These are phyloP conservation scores for Peucedramus taeniatus DNA, from an alignment of 2,113 vertebrate species.

Conservation along the genomic window DNA sequence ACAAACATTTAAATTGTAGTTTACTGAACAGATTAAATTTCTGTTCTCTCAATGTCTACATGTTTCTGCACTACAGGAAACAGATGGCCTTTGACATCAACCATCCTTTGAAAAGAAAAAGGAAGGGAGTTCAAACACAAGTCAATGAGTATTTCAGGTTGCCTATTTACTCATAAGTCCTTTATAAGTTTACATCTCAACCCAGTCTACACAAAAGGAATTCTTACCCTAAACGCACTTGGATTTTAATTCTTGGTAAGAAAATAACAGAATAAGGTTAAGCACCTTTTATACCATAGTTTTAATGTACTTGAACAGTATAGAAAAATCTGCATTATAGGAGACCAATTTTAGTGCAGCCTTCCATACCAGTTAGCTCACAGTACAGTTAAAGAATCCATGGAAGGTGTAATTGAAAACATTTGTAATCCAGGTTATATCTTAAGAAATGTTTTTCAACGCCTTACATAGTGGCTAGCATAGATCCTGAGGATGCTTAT, in stretches of 20 bases:
- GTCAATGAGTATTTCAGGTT: background rate
- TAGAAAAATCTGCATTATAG: background rate
- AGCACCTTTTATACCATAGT: background rate
- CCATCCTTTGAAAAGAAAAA: background rate
- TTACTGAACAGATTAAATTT: conserved; percentile 27
- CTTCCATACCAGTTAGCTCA: background rate
- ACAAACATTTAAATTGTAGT: background rate
- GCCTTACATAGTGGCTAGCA: background rate
- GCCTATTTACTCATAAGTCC: conserved; percentile 14
- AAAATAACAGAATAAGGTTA: background rate
- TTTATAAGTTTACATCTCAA: background rate
- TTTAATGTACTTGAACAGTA: background rate
- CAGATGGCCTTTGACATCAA: conserved; percentile 46
- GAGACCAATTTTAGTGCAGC: background rate
- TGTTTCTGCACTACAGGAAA: conserved; percentile 38
- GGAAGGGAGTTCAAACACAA: conserved; percentile 26
- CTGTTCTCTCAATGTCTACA: background rate
- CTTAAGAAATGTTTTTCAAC: background rate
- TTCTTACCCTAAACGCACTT: background rate
- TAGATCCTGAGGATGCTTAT: background rate
- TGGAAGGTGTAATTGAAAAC: background rate
- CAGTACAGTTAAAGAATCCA: background rate
- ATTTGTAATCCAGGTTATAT: background rate
- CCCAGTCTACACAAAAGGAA: background rate
- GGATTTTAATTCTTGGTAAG: background rate